Percentiles rank a stretch among this genome's conserved stretches.
These are phyloP conservation scores for Mimas tiliae DNA, from an alignment of 2,888 invertebrate species.

Conservation along the genomic window DNA sequence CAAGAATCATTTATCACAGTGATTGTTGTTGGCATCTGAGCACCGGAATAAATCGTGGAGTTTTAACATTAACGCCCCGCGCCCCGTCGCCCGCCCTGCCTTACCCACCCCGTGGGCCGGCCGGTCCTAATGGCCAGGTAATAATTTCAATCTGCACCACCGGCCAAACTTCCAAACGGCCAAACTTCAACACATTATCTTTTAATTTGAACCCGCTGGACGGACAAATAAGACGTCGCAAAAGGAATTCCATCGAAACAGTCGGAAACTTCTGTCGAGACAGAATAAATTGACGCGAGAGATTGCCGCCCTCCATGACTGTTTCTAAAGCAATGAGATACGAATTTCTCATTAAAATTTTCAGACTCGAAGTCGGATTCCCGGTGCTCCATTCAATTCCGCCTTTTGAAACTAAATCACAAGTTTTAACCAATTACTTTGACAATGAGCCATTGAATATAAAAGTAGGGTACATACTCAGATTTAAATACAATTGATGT, in stretches of 20 bases:
- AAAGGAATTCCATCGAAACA: constrained; percentile 62
- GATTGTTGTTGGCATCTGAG: constrained; percentile 77
- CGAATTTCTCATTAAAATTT: constrained; percentile 83
- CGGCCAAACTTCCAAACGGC: constrained; percentile 67
- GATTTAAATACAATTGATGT: constrained; percentile 1
- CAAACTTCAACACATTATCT: constrained; percentile 77
- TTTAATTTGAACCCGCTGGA: constrained; percentile 67
- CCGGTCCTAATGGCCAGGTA: constrained; percentile 64
- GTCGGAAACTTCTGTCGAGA: constrained; percentile 61
- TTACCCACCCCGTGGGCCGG: constrained; percentile 30
- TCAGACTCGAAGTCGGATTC: constrained; percentile 66
- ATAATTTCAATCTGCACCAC: constrained; percentile 78
- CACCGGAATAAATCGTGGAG: constrained; percentile 72
- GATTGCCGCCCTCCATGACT: constrained; percentile 63
- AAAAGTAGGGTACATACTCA: constrained; percentile 44
- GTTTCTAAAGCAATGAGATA: constrained; percentile 74
- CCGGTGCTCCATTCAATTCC: constrained; percentile 71
- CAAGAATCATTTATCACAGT: constrained; percentile 70
- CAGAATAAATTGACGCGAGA: constrained; percentile 70
- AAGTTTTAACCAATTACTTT: constrained; percentile 75
- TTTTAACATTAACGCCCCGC: constrained; percentile 65
- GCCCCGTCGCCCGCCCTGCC: constrained; percentile 38
- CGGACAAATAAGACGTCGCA: constrained; percentile 71
- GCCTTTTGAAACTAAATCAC: constrained; percentile 78
- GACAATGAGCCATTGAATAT: constrained; percentile 69